Percentiles rank a stretch among this genome's conserved stretches.
phyloP scores from a whole-genome alignment of 2,113 vertebrate species.

The Struthidea cinerea region DNA sequence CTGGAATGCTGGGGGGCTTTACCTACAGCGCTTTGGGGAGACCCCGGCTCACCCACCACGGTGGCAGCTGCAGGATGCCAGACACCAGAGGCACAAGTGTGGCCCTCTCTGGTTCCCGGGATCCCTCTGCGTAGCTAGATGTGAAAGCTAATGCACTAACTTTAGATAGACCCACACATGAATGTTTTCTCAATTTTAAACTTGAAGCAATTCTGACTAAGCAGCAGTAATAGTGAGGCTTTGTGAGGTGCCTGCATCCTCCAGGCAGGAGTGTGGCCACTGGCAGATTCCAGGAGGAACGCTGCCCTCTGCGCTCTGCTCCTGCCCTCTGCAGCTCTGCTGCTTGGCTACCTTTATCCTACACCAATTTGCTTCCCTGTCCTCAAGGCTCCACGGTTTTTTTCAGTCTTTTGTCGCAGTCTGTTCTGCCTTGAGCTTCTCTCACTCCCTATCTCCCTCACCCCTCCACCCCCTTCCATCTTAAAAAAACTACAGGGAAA shows the following conservation, averaged over 20 bases:
- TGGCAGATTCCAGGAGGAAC: neutral
- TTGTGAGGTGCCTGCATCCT: conserved; percentile 19
- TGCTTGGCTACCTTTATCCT: neutral
- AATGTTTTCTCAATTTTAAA: conserved; percentile 73
- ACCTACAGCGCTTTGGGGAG: neutral
- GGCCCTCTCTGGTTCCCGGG: neutral
- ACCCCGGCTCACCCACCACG: neutral
- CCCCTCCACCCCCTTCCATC: neutral
- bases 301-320: neutral
- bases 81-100: neutral
- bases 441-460: neutral
- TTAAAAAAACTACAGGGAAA: neutral
- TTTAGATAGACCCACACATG: conserved; percentile 48
- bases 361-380: neutral
- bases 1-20: neutral
- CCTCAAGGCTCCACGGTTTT: neutral
- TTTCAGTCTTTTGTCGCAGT: neutral
- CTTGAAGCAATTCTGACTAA: conserved; percentile 70
- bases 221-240: conserved; percentile 32
- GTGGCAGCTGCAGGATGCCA: neutral
- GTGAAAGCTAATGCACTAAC: conserved; percentile 55
- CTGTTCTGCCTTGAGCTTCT: conserved; percentile 10
- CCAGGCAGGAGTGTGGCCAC: neutral
- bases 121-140: neutral
- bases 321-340: neutral